Base-by-base conservation (phyloP, 2,888 invertebrate genomes). In the Drosophila pegasa region DNA sequence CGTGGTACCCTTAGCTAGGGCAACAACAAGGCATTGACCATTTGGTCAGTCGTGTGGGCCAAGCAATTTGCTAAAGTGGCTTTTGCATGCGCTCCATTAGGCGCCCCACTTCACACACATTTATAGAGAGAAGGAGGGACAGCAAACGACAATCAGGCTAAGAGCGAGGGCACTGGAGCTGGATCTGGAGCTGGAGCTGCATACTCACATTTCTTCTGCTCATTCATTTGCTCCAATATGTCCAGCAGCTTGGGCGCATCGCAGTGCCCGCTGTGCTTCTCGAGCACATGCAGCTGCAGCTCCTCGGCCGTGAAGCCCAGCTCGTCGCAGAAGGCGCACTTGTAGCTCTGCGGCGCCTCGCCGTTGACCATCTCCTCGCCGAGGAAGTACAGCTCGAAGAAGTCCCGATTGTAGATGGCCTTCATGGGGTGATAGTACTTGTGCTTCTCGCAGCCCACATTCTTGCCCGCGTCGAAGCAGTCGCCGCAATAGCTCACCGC, bases 21-120 rank as follows among this genome's bases (percentile, higher is more conserved):
- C 20, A 31, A 12, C 29, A 47, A 9, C 29, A 20, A 47, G 12
- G 12, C 4, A 14, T 48, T 20, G 12, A 12, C 35, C 50, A 37
- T 35, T 51, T 16, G 47, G 31, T 33, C 45, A 25, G 35, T n/a
- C 9, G 31, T 33, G 37, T 43, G 58, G 20, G n/a, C 16, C 35
- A 38, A 58, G 69, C 78, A 84, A 84, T 85, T 82, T 85, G 38
- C 47, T 61, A 64, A 85, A 84, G 83, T 85, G 86, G 70, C 41
- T 43, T 43, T 55, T 35, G 43, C 25, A 10, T 18, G 33, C 37
- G 29, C 41, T 37, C 64, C 52, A 71, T 60, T 60, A 64, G 25
- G 25, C 45, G n/a, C n/a, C 38, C 0, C n/a, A 0, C 27, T 16
- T 2, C 29, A n/a, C 41, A 41, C 41, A 22, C 25, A 31, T 2